Evolutionary conservation across 2,113 vertebrate species (phyloP).

Genomic region (Actenoides hombroni): DNA sequence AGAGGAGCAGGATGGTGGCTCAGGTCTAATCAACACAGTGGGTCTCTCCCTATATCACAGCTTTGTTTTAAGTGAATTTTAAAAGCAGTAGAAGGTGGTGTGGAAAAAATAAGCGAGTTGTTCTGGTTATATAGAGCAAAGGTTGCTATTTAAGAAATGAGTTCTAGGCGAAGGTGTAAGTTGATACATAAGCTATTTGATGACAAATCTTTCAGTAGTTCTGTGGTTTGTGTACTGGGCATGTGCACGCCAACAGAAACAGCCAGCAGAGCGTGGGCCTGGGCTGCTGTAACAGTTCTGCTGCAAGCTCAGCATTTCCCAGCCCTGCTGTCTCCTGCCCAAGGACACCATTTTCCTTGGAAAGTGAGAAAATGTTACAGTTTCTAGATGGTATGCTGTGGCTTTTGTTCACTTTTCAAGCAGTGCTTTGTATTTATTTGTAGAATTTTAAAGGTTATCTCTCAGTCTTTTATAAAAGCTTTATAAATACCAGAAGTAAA

Average conservation of each 20-base stretch:
- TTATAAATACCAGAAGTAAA: background rate
- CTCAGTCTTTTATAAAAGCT: background rate
- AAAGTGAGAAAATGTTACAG: background rate
- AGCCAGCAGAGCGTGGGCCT: rapidly evolving
- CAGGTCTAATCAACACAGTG: background rate
- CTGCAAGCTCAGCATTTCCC: background rate
- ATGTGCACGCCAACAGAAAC: background rate
- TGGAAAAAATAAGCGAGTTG: background rate
- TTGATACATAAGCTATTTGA: background rate
- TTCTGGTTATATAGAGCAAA: background rate
- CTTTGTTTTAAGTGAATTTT: background rate
- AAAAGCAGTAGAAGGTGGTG: background rate
- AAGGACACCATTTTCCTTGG: background rate
- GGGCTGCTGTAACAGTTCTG: background rate
- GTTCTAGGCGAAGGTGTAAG: background rate
- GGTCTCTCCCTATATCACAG: background rate
- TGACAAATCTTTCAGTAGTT: background rate
- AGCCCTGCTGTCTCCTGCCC: background rate
- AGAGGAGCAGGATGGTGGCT: background rate
- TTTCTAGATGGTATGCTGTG: background rate
- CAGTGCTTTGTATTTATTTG: background rate
- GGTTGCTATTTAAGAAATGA: background rate
- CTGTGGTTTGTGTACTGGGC: background rate
- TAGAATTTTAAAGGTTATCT: background rate
- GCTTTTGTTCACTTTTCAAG: background rate